Percentiles rank a stretch among this genome's conserved stretches.
Conservation (phyloP, 2,797 vertebrate species). For the Mallotus villosus region DNA sequence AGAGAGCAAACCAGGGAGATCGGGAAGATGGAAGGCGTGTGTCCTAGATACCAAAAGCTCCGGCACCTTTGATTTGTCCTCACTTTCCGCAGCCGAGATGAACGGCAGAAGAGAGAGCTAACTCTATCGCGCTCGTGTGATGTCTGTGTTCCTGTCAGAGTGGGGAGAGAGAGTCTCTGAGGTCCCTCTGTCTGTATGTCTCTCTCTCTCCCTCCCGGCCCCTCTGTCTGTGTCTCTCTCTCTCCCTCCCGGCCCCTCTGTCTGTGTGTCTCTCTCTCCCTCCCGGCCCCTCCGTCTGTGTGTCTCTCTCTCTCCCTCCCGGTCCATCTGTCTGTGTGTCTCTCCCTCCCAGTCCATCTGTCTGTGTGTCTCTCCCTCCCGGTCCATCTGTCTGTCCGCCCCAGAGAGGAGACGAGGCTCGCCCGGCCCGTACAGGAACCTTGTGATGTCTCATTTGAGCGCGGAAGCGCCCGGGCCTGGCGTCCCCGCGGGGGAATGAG, state of each 20-base stretch:
- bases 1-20: too few relatives aligned
- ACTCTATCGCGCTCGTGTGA: slow-evolving; percentile 5
- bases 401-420: slow-evolving; percentile 13
- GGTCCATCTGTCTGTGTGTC: slow-evolving; percentile 15
- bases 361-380: neutral
- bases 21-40: neutral
- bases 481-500: neutral
- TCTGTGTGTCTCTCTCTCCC: slow-evolving; percentile 3
- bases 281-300: slow-evolving; percentile 17
- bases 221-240: slow-evolving; percentile 7
- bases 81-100: neutral
- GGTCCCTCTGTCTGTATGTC: neutral
- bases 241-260: slow-evolving; percentile 2
- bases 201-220: slow-evolving; percentile 3
- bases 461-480: slow-evolving; percentile 5
- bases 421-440: slow-evolving; percentile 13
- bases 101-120: neutral
- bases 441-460: slow-evolving; percentile 42
- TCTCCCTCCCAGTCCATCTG: neutral
- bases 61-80: too few relatives aligned
- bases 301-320: neutral
- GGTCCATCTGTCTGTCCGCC: slow-evolving; percentile 20
- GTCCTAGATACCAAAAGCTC: neutral
- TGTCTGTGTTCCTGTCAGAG: neutral
- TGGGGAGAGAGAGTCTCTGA: slow-evolving; percentile 15